phyloP scores from a whole-genome alignment of 2,797 vertebrate species.

The Diplodus sargus region DNA sequence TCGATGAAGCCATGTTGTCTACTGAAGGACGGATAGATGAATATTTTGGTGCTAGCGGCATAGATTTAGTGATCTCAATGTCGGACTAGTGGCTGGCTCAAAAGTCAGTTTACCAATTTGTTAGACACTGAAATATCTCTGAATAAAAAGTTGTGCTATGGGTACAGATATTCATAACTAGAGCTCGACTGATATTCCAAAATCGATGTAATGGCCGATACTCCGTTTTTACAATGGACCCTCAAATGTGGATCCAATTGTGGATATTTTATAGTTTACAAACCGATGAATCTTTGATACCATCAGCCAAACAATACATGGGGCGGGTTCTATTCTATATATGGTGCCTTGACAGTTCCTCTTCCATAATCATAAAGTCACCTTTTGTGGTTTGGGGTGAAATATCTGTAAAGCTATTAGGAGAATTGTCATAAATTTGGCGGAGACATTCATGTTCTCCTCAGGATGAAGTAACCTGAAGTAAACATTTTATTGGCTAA shows the following conservation, averaged over 20 bases:
- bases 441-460: not conserved
- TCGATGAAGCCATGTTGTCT: not conserved
- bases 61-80: not conserved
- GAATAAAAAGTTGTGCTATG: not conserved
- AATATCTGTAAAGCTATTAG: not conserved
- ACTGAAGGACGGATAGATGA: not conserved
- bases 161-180: not conserved
- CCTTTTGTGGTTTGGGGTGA: constrained; percentile 5
- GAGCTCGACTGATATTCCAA: no score
- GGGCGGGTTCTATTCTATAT: no score
- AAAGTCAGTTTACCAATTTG: not conserved
- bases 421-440: not conserved
- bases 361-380: not conserved
- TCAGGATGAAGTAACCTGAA: not conserved
- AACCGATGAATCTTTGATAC: no score
- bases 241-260: no score
- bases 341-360: not conserved
- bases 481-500: no score
- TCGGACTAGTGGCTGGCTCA: not conserved
- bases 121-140: constrained; percentile 2
- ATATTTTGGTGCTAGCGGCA: not conserved
- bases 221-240: no score
- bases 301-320: no score
- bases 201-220: no score
- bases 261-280: no score